A percentile compares a stretch with the other conserved stretches of the same genome.
Evolutionary conservation across 2,797 vertebrate genomes (phyloP).

Genomic region (Platalea minor): DNA sequence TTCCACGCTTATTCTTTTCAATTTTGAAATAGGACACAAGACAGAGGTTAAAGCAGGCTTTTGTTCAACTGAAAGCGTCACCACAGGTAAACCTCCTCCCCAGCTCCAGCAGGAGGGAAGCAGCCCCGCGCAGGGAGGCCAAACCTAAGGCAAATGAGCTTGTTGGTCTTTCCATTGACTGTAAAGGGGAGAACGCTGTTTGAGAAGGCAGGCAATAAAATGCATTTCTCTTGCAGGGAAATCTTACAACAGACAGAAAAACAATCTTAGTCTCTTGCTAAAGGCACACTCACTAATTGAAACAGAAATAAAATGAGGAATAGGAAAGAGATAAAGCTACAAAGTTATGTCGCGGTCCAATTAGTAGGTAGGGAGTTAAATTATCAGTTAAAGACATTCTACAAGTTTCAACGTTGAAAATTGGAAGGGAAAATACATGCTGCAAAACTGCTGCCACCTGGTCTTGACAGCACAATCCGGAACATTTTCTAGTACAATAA

Average conservation of each 20-base stretch:
- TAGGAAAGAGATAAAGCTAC: constrained; percentile 54
- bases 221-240: constrained; percentile 53
- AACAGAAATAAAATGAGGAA: constrained; percentile 60
- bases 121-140: not conserved
- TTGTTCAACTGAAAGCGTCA: not conserved
- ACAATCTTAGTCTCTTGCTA: constrained; percentile 47
- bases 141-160: not conserved
- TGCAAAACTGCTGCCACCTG: constrained; percentile 51
- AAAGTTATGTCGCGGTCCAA: constrained; percentile 55
- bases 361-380: constrained; percentile 63
- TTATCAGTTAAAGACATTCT: constrained; percentile 50
- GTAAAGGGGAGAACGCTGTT: not conserved
- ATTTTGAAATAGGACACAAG: not conserved
- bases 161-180: constrained; percentile 1
- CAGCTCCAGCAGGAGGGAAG: not conserved
- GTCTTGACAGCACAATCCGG: not conserved
- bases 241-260: constrained; percentile 47
- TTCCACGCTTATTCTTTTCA: not conserved
- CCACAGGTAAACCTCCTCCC: not conserved
- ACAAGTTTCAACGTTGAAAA: constrained; percentile 39
- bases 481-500: constrained; percentile 5
- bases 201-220: constrained; percentile 61
- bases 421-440: constrained; percentile 8
- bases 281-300: constrained; percentile 54
- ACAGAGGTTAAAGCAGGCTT: not conserved